phyloP scores from a whole-genome alignment of 2,888 invertebrate species.

The Epirrita christyi region DNA sequence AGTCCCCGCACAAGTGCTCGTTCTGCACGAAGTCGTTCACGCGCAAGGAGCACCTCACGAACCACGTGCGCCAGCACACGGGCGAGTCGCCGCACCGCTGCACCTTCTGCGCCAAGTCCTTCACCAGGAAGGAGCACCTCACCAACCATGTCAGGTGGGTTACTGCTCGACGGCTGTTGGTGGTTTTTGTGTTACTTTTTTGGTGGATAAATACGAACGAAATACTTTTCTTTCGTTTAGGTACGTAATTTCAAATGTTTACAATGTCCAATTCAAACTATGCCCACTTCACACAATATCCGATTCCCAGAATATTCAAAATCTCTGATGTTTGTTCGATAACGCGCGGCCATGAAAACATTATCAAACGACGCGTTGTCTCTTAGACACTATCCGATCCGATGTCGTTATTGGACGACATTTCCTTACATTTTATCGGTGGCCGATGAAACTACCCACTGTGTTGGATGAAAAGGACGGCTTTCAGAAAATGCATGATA shows the following conservation, averaged over 20 bases:
- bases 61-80: slow-evolving; percentile 94
- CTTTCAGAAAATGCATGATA: background rate
- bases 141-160: slow-evolving; percentile 91
- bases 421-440: no score
- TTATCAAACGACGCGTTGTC: no score
- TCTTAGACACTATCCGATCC: no score
- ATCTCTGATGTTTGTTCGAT: no score
- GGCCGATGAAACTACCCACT: no score
- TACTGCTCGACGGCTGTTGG: background rate
- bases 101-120: slow-evolving; percentile 93
- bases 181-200: slow-evolving; percentile 16
- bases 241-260: no score
- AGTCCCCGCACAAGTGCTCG: slow-evolving; percentile 91
- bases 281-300: no score
- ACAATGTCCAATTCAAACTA: no score
- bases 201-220: background rate
- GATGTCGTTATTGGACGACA: no score
- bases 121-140: slow-evolving; percentile 94
- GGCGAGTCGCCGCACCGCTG: slow-evolving; percentile 95
- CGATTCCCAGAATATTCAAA: no score
- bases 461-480: background rate
- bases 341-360: no score
- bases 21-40: slow-evolving; percentile 92
- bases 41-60: slow-evolving; percentile 92
- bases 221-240: no score